phyloP scores from a whole-genome alignment of 2,797 vertebrate species.

The Morelia viridis region DNA sequence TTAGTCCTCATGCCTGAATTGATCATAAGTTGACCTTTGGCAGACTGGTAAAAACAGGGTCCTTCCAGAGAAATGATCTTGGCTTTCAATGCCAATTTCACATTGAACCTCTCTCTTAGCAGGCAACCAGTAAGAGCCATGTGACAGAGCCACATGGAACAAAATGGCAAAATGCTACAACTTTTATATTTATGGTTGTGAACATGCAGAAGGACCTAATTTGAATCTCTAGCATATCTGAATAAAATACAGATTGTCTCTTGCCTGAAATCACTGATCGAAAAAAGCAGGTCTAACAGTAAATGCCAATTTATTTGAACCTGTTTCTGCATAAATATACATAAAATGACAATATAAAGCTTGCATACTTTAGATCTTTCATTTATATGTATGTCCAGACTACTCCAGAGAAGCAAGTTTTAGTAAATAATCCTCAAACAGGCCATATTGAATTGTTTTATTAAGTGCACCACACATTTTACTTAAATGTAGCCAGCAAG shows the following conservation, averaged over 20 bases:
- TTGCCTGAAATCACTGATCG: neutral
- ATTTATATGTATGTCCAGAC: neutral
- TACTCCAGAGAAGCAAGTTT: neutral
- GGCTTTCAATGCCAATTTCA: neutral
- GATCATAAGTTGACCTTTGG: neutral
- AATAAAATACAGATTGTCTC: neutral
- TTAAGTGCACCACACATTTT: neutral
- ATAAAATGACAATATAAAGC: neutral
- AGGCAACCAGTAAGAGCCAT: neutral
- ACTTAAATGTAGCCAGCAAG: neutral
- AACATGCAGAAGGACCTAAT: neutral
- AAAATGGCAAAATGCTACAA: neutral
- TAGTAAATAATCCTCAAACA: neutral
- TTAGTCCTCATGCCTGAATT: neutral
- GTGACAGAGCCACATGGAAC: neutral
- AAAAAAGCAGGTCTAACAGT: neutral
- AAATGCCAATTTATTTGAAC: neutral
- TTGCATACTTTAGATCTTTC: neutral
- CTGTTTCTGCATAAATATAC: neutral
- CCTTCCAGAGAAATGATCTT: neutral
- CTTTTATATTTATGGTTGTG: neutral
- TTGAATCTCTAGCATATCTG: neutral
- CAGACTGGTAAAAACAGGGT: neutral
- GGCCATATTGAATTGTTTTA: slow-evolving; percentile 4
- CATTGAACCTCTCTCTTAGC: neutral